phyloP scores from a whole-genome alignment of 2,797 vertebrate genomes.

The Sylvilagus floridanus region DNA sequence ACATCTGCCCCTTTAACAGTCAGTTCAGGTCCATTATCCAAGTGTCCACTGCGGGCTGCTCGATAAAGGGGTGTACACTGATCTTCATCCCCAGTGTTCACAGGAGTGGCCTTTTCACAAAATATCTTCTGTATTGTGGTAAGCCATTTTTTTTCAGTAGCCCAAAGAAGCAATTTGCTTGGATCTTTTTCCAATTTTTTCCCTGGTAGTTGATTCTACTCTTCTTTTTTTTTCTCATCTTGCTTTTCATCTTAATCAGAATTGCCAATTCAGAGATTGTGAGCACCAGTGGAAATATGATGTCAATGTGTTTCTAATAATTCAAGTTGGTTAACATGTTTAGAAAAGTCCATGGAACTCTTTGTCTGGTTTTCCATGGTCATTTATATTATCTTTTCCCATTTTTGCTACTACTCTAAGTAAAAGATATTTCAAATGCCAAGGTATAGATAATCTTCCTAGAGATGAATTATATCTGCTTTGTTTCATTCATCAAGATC shows the following conservation, averaged over 20 bases:
- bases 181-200: slow-evolving; percentile 90
- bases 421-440: background rate
- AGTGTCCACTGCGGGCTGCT: slow-evolving; percentile 94
- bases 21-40: slow-evolving; percentile 88
- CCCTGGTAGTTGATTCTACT: slow-evolving; percentile 94
- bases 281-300: slow-evolving; percentile 93
- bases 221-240: slow-evolving; percentile 87
- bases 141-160: slow-evolving; percentile 90
- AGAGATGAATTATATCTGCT: background rate
- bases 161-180: slow-evolving; percentile 93
- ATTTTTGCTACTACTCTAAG: slow-evolving; percentile 77
- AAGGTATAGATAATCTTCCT: rapidly evolving
- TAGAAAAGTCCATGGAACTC: slow-evolving; percentile 90
- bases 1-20: slow-evolving; percentile 90
- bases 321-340: slow-evolving; percentile 96
- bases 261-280: slow-evolving; percentile 93
- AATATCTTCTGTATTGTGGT: slow-evolving; percentile 90
- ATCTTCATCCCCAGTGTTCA: slow-evolving; percentile 93
- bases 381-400: slow-evolving; percentile 68
- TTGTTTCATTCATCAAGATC: background rate
- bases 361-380: slow-evolving; percentile 73
- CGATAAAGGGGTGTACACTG: slow-evolving; percentile 96
- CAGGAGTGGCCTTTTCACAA: slow-evolving; percentile 87
- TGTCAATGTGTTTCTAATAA: slow-evolving; percentile 94
- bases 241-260: slow-evolving; percentile 91